These are phyloP conservation scores for Lateolabrax maculatus DNA, from an alignment of 2,797 vertebrate genomes.

Conservation along the genomic window DNA sequence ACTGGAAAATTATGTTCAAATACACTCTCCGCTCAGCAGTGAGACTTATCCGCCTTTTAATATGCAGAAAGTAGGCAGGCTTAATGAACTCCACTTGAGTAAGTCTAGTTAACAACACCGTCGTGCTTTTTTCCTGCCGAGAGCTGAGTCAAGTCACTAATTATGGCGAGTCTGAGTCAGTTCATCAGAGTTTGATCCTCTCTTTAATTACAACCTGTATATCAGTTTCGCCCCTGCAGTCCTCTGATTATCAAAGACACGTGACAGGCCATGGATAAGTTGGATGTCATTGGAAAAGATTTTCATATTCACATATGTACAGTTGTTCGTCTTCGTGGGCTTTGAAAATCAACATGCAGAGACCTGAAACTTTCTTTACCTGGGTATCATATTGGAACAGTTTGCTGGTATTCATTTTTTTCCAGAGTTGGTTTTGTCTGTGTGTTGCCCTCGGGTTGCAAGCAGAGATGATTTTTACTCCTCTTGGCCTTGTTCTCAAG, in stretches of 20 bases:
- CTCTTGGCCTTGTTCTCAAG: neutral
- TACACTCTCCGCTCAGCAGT: conserved; percentile 26
- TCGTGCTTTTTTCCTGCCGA: conserved; percentile 29
- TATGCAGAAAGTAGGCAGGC: conserved; percentile 43
- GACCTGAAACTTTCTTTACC: neutral
- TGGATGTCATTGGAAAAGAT: neutral
- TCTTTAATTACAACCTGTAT: neutral
- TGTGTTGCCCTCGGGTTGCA: neutral
- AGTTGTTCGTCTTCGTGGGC: neutral
- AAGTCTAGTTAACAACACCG: conserved; percentile 52
- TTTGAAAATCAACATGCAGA: neutral
- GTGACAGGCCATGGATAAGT: neutral
- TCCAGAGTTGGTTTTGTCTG: neutral
- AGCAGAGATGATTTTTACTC: neutral
- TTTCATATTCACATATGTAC: neutral
- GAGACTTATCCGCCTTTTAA: conserved; percentile 43
- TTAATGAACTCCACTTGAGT: conserved; percentile 61
- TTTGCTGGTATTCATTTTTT: neutral
- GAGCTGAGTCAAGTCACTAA: conserved; percentile 25
- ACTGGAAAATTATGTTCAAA: conserved; percentile 23
- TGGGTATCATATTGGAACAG: neutral
- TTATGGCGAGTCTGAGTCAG: conserved; percentile 33
- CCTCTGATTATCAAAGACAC: conserved; percentile 6
- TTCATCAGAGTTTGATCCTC: conserved; percentile 9
- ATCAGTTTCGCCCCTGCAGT: neutral